Evolutionary conservation across 2,888 invertebrate species (phyloP).

Genomic region (Hecatera dysodea): DNA sequence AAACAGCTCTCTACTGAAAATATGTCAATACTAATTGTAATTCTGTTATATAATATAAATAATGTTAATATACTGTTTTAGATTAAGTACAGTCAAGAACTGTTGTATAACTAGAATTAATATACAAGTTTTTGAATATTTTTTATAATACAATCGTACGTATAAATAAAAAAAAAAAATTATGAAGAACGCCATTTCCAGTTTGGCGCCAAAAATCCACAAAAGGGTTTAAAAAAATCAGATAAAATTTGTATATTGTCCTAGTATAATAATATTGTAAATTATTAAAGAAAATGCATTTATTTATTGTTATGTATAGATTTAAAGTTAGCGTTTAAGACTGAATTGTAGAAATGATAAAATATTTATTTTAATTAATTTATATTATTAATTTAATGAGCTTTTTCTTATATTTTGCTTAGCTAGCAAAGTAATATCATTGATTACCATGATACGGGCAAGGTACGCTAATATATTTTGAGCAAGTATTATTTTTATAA

Average conservation of each 20-base stretch:
- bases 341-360: conserved; percentile 71
- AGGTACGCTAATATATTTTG: conserved; percentile 28
- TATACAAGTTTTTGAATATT: neutral
- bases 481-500: conserved; percentile 34
- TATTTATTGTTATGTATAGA: conserved; percentile 81
- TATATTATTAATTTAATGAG: conserved; percentile 38
- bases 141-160: conserved; percentile 4
- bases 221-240: conserved; percentile 19
- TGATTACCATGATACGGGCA: conserved; percentile 58
- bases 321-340: conserved; percentile 76
- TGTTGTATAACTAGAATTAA: conserved; percentile 16
- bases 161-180: conserved; percentile 12
- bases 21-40: conserved; percentile 29
- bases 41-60: conserved; percentile 34
- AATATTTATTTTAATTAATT: conserved; percentile 59
- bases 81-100: neutral
- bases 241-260: conserved; percentile 68
- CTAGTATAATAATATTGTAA: conserved; percentile 72
- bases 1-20: conserved; percentile 56
- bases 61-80: conserved; percentile 19
- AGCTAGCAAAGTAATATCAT: conserved; percentile 19
- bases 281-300: conserved; percentile 78
- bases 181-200: conserved; percentile 20
- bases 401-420: conserved; percentile 46
- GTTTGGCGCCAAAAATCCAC: conserved; percentile 25